Evolutionary conservation across 1,140 invertebrate genomes (phyloP), one percentile per base, ranked within the genome.

Genomic region (Pemphigus obesinymphae): DNA sequence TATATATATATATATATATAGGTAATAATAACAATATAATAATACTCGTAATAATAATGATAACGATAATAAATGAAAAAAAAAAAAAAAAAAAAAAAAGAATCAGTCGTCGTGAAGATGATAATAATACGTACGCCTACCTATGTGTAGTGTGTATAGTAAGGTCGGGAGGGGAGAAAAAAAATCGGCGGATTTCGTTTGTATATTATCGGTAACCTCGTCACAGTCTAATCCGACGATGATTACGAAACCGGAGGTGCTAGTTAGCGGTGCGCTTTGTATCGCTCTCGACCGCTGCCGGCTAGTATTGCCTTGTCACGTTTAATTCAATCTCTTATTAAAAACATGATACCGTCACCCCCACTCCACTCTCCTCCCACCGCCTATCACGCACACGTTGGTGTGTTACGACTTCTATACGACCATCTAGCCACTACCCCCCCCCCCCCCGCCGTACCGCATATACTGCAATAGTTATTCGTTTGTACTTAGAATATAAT

Each of bases 321-420:
- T 80, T 80, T 80, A 80, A 80, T 80, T 80, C 76, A 80, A 61
- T 80, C 37, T 80, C 76, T 80, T 80, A 80, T 80, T 80, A 80
- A 63, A 80, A 80, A 80, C 55, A 80, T 13, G 76, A 80, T 80
- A 80, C 53, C 68, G 68, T 45, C 68, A 45, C 66, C 66, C 66
- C 11, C n/a, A n/a, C 68, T 13, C 66, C 31, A 17, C 31, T n/a
- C 31, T 37, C 31, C 61, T 34, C 61, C 20, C 31, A n/a, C 17
- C 58, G 58, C 58, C n/a, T n/a, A n/a, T n/a, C n/a, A n/a, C n/a
- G n/a, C n/a, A n/a, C n/a, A n/a, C n/a, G n/a, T n/a, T n/a, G n/a
- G n/a, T n/a, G n/a, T 13, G 43, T 45, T 45, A 11, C 13, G 13
- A 45, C 43, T 11, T 45, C 43, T 45, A 45, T 45, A 5, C n/a